A percentile compares a stretch with the other conserved stretches of the same genome.
phyloP scores from a whole-genome alignment of 1,140 invertebrate genomes.

The Trichomalopsis sarcophagae region DNA sequence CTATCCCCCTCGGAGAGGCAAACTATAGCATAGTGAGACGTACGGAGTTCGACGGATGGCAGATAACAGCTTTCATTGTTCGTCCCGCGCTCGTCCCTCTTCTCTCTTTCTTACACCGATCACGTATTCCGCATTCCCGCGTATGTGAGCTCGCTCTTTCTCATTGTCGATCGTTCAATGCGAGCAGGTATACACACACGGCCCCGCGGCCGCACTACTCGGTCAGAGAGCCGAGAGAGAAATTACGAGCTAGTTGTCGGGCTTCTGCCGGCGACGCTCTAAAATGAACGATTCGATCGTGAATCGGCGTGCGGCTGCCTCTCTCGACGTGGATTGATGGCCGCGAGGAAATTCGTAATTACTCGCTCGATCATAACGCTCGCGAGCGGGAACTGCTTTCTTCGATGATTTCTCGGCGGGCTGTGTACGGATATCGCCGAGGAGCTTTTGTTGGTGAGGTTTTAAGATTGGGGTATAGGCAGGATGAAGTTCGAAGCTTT shows the following conservation, averaged over 20 bases:
- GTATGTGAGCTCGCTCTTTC: background rate
- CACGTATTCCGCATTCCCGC: background rate
- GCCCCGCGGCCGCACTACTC: background rate
- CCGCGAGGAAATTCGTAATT: conserved; percentile 65
- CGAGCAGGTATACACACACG: background rate
- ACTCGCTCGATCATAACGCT: conserved; percentile 58
- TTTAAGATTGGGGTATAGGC: background rate
- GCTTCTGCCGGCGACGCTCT: conserved; percentile 25
- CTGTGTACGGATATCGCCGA: background rate
- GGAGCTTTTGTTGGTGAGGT: background rate
- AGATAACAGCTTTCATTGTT: conserved; percentile 2
- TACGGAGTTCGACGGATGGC: conserved; percentile 20
- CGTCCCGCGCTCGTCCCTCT: background rate
- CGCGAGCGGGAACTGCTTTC: background rate
- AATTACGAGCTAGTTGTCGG: background rate
- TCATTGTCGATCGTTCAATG: conserved; percentile 4
- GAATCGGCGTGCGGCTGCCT: conserved; percentile 48
- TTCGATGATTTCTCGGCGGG: background rate
- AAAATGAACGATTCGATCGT: conserved; percentile 21
- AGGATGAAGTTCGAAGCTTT: background rate
- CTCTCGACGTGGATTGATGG: conserved; percentile 52
- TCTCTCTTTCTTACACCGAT: conserved; percentile 14
- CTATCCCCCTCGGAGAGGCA: background rate
- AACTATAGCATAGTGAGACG: background rate
- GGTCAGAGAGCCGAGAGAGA: background rate